Evolutionary conservation across 2,797 vertebrate genomes (phyloP), one percentile per base, ranked within the genome.

Genomic region (Coccyzus lansbergi): DNA sequence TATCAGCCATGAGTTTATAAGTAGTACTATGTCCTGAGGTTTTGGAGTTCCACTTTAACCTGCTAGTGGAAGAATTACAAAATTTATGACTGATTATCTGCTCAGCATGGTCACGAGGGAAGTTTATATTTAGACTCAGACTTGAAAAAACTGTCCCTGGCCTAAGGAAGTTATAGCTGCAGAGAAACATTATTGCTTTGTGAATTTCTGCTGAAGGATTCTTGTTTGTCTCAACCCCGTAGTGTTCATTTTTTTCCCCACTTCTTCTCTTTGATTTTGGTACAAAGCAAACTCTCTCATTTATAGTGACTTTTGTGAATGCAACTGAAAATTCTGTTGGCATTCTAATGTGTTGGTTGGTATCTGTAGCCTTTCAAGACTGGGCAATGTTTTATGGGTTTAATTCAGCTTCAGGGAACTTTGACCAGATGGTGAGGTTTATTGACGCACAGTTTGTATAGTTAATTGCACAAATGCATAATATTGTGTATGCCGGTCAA

Each of bases 1-100:
- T 58, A 86, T 25, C 38, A 49, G 36, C 4, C 4, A 44, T 64
- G 56, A 67, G 13, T 56, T 88, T 63, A 56, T 77, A 48, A 86
- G 26, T 84, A 34, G 5, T 77, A 21, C 12, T 87, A 24, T 48
- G 33, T 16, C 48, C 53, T 82, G 76, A 82, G 16, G n/a, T 65
- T 93, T 86, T 95, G 40, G 59, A 93, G 33, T 84, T 82, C 12
- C 76, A 36, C 75, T 81, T 77, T 89, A 76, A 87, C 94, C 48
- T 28, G 10, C 59, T 83, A 77, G 53, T 4, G 34, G 92, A 92
- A 91, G 77, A 91, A 33, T 10, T 42, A 36, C 36, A 36, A 34
- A 64, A 79, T 60, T 59, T 75, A 17, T 94, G 86, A 85, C 86
- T 34, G 51, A 62, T 58, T 81, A 9, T 42, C 33, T 77, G 26